Conservation (phyloP, 2,888 invertebrate species). For the Coelogynopora nodosa region DNA sequence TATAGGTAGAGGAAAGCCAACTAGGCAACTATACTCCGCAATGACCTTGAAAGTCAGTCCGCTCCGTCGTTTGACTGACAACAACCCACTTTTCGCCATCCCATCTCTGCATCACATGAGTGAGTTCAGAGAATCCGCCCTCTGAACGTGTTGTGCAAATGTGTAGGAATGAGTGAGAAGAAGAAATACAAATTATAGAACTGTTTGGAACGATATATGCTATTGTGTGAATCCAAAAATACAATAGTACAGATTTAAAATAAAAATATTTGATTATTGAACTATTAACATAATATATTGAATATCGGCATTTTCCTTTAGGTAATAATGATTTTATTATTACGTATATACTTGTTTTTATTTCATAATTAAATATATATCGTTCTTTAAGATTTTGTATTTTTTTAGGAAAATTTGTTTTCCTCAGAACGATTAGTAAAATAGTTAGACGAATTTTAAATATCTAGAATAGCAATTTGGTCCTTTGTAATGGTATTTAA, state of each 20-base stretch:
- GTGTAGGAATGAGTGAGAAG: background rate
- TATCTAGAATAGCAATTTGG: no score
- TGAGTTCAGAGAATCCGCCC: conserved; percentile 26
- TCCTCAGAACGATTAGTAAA: no score
- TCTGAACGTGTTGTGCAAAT: background rate
- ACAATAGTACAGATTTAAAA: background rate
- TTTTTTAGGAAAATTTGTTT: no score
- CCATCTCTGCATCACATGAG: background rate
- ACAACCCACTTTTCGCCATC: conserved; percentile 28
- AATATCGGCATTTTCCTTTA: no score
- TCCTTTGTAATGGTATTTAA: no score
- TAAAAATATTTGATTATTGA: no score
- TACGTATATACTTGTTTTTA: no score
- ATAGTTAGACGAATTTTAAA: no score
- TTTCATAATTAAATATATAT: no score
- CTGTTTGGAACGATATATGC: background rate
- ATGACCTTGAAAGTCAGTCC: conserved; percentile 31
- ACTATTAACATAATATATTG: no score
- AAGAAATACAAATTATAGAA: background rate
- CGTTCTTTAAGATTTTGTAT: no score
- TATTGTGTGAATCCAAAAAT: background rate
- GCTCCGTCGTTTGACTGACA: background rate
- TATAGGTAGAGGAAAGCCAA: background rate
- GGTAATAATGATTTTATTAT: no score
- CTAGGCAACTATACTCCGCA: background rate